phyloP scores from a whole-genome alignment of 2,888 invertebrate genomes.

The Alviniconcha strummeri region DNA sequence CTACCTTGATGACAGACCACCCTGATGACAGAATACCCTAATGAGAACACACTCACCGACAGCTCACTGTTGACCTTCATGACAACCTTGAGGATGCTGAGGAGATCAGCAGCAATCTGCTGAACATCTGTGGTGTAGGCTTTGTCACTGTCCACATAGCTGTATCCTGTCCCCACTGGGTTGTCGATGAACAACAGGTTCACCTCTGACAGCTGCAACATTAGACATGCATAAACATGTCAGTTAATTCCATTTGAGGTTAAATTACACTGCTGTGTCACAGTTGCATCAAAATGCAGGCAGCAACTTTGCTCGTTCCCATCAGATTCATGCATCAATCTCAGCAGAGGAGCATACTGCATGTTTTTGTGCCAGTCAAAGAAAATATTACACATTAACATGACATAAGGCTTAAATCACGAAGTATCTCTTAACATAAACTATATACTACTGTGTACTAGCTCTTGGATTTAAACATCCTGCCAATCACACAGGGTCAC shows the following conservation, averaged over 20 bases:
- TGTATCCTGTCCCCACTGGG: conserved; percentile 91
- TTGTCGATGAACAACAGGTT: conserved; percentile 92
- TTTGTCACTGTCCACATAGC: conserved; percentile 81
- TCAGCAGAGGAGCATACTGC: no score
- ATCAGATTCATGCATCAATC: no score
- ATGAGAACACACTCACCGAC: conserved; percentile 55
- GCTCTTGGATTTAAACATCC: no score
- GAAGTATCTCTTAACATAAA: no score
- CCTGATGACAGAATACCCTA: no score
- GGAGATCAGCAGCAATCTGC: conserved; percentile 85
- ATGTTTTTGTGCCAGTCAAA: no score
- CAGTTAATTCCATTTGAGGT: neutral
- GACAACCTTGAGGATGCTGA: conserved; percentile 83
- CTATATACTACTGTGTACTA: no score
- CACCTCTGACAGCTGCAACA: conserved; percentile 81
- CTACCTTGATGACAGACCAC: no score
- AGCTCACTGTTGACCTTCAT: conserved; percentile 81
- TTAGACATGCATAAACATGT: neutral
- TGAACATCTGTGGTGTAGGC: conserved; percentile 78
- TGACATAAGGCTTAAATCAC: no score
- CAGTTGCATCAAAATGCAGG: neutral
- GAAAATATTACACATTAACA: no score
- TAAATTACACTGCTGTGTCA: neutral
- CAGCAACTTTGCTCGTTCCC: no score
- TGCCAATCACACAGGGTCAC: neutral